Evolutionary conservation across 2,888 invertebrate species (phyloP).

Genomic region (Aplocera efformata): DNA sequence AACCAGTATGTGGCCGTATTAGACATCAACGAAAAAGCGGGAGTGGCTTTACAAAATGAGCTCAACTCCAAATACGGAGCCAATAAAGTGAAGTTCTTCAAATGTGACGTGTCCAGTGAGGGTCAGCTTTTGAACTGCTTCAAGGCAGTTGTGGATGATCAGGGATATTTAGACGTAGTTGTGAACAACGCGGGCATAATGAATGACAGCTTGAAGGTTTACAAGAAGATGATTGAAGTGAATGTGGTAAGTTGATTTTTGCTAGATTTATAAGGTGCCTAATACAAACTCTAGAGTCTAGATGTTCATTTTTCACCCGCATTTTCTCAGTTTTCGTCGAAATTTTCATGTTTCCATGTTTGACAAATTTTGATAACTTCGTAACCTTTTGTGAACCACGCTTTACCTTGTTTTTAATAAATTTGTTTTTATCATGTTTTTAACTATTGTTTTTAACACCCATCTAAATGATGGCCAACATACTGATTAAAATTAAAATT

Average conservation of each 20-base stretch:
- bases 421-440: no score
- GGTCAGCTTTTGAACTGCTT: conserved; percentile 30
- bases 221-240: conserved; percentile 33
- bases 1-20: conserved; percentile 42
- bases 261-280: no score
- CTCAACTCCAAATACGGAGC: conserved; percentile 39
- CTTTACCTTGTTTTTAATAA: no score
- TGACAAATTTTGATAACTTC: no score
- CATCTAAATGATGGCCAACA: no score
- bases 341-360: no score
- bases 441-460: no score
- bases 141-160: conserved; percentile 19
- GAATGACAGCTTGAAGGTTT: conserved; percentile 30
- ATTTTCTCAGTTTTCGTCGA: no score
- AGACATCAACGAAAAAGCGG: conserved; percentile 38
- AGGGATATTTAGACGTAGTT: conserved; percentile 35
- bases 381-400: no score
- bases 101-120: conserved; percentile 45
- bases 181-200: conserved; percentile 41
- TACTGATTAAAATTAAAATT: no score
- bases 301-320: no score
- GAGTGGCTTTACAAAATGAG: conserved; percentile 38
- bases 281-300: no score
- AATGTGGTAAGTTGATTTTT: conserved; percentile 37
- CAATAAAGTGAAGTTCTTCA: conserved; percentile 42